A percentile compares a stretch with the other conserved stretches of the same genome.
phyloP scores from a whole-genome alignment of 2,113 vertebrate species.

The Axis porcinus region DNA sequence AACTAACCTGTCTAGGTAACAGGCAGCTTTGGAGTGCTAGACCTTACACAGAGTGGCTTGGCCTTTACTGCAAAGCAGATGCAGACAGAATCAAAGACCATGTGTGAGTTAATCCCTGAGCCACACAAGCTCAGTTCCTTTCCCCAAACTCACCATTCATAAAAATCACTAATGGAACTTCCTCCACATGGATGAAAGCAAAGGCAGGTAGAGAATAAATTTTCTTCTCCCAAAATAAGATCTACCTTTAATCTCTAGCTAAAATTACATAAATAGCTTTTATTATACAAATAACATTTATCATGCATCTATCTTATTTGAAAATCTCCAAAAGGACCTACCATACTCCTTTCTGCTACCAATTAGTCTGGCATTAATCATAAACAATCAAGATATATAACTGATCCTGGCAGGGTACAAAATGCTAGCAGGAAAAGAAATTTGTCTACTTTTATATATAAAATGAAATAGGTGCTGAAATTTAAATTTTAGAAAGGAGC shows the following conservation, averaged over 20 bases:
- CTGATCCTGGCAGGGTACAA: neutral
- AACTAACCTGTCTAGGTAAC: neutral
- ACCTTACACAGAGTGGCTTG: neutral
- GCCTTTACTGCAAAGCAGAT: neutral
- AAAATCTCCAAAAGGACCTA: neutral
- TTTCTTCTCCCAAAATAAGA: neutral
- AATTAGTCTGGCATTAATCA: constrained; percentile 40
- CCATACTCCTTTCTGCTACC: neutral
- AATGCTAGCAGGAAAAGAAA: constrained; percentile 10
- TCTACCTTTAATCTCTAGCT: neutral
- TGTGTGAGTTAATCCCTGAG: neutral
- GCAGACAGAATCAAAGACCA: neutral
- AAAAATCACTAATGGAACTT: neutral
- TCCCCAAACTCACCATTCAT: neutral
- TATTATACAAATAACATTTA: neutral
- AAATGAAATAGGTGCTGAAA: constrained; percentile 49
- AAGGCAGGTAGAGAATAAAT: neutral
- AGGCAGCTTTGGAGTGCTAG: neutral
- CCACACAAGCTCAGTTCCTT: neutral
- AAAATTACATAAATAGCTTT: neutral
- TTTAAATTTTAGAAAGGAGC: constrained; percentile 54
- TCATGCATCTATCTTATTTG: neutral
- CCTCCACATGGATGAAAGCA: neutral
- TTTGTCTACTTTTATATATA: neutral
- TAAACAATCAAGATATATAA: constrained; percentile 33